Evolutionary conservation across 2,888 invertebrate species (phyloP), one percentile per base, ranked within the genome.

Genomic region (Pterostichus niger): DNA sequence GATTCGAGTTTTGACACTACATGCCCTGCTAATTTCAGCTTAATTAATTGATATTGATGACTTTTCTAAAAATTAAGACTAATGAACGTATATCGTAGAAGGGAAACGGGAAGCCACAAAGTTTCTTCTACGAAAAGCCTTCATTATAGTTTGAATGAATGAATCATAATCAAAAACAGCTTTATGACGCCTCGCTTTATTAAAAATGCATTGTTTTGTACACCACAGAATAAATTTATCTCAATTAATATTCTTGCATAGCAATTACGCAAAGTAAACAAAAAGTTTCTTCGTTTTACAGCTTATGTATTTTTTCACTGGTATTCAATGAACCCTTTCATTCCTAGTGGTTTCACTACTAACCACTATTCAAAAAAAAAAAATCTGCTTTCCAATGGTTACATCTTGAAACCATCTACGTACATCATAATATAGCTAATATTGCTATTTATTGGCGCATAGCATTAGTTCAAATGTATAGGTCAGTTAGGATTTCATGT

Each of bases 31-130:
- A 80, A 80, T 80, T 80, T 80, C 49, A 80, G 33, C 61, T 13
- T 68, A 80, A 80, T 80, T 80, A 80, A 80, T 80, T 80, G 80
- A 80, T 64, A 80, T 80, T 80, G 80, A 80, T 80, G 80, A 80
- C 49, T 44, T 80, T 80, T 33, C 64, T 68, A 52, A 68, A 80
- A 80, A 80, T 80, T 64, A 80, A 52, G 64, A 46, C 31, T 31
- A 59, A 78, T 78, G 78, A 78, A 78, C 35, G 56, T 71, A 71
- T 71, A 71, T 49, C 71, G 46, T 10, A 46, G 49, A 71, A 71
- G 71, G 24, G 24, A 24, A 24, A 24, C 24, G 24, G 24, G 49
- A 44, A 71, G 49, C 71, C 71, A 17, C 24, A 71, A 71, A 64
- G 40, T 64, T 64, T 64, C 33, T 33, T 13, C 64, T 64, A 35